phyloP scores from a whole-genome alignment of 1,140 invertebrate genomes.

The Chrysomallon squamiferum region DNA sequence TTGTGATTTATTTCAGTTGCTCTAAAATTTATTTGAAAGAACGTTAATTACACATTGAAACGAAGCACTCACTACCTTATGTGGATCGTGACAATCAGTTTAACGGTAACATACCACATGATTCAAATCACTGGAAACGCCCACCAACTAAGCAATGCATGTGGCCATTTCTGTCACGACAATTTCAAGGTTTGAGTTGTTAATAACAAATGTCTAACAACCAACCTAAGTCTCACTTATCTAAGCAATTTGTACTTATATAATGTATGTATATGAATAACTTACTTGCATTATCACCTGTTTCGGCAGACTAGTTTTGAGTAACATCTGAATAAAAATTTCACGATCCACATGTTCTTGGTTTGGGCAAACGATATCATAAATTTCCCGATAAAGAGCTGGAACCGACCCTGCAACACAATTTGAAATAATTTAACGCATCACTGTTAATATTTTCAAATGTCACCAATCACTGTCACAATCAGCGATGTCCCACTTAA shows the following conservation, averaged over 20 bases:
- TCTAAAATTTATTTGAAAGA: no score
- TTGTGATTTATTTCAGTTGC: no score
- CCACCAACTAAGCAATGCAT: no score
- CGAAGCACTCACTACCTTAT: no score
- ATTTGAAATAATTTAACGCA: no score
- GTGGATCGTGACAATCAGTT: no score
- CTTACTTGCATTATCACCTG: constrained; percentile 69
- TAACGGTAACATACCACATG: no score
- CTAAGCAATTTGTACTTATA: background rate
- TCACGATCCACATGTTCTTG: constrained; percentile 70
- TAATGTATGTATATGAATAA: background rate
- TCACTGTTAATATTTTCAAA: background rate
- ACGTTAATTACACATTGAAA: no score
- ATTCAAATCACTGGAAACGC: no score
- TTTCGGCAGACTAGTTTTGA: constrained; percentile 70
- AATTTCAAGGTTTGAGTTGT: no score
- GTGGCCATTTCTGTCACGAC: no score
- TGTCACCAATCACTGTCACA: background rate
- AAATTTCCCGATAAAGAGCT: constrained; percentile 71
- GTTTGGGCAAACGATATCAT: constrained; percentile 71
- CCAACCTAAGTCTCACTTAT: background rate
- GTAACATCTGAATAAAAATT: constrained; percentile 70
- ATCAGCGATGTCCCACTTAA: background rate
- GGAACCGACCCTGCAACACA: constrained; percentile 69
- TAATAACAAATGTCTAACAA: no score